Evolutionary conservation across 2,888 invertebrate species (phyloP).

Genomic region (Dusona sp.): DNA sequence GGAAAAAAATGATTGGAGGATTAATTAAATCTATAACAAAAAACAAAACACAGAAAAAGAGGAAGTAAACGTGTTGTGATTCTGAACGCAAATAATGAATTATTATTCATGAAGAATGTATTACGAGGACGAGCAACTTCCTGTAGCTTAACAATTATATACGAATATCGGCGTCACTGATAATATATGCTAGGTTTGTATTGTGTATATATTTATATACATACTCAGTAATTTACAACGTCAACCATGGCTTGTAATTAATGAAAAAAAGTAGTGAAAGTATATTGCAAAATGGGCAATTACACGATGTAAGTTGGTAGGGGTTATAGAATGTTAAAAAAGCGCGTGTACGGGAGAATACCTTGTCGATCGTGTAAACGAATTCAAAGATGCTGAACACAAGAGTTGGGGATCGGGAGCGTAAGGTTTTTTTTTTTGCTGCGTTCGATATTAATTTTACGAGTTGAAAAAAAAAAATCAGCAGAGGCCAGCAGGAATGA

Average conservation of each 20-base stretch:
- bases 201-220: slow-evolving; percentile 34
- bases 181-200: background rate
- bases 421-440: background rate
- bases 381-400: slow-evolving; percentile 17
- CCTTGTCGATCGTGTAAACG: background rate
- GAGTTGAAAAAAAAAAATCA: slow-evolving; percentile 13
- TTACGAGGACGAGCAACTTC: slow-evolving; percentile 52
- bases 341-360: slow-evolving; percentile 12
- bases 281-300: slow-evolving; percentile 57
- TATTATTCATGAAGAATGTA: slow-evolving; percentile 61
- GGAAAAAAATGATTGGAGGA: slow-evolving; percentile 25
- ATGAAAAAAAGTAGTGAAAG: slow-evolving; percentile 63
- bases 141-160: slow-evolving; percentile 39
- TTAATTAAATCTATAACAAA: slow-evolving; percentile 2
- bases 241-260: slow-evolving; percentile 67
- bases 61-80: slow-evolving; percentile 40
- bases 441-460: slow-evolving; percentile 23
- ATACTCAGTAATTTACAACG: slow-evolving; percentile 62
- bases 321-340: slow-evolving; percentile 38
- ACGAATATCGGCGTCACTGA: background rate
- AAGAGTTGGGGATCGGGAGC: slow-evolving; percentile 19
- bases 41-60: slow-evolving; percentile 17
- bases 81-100: slow-evolving; percentile 62
- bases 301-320: slow-evolving; percentile 25
- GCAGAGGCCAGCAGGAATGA: slow-evolving; percentile 24